Evolutionary conservation across 1,140 invertebrate species (phyloP), one percentile per base, ranked within the genome.

Genomic region (Dendrolimus kikuchii): DNA sequence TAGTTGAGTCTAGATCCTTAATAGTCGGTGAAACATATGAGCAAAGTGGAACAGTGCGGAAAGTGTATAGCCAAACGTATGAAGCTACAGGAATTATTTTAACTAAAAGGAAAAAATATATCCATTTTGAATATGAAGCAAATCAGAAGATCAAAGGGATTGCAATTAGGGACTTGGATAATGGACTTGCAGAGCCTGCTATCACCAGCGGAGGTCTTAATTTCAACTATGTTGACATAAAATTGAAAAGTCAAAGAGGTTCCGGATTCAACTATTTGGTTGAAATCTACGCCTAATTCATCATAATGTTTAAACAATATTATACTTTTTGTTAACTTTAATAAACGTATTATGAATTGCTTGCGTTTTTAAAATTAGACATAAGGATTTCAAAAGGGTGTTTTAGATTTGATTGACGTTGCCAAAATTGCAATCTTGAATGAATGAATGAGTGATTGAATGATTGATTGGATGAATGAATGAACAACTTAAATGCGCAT

Each of bases 241-340:
- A 70, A 43, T 51, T 83, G 43, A 81, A 75, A 55, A 75, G 75
- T 43, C 71, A 76, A 50, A 66, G 69, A 44, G 66, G 68, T 37
- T 63, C 72, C 40, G 80, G 79, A 7, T 72, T 69, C 45, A 76
- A 69, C 53, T 83, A 71, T 51, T 57, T 74, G 37, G 60, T 83
- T 46, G 80, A 83, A 57, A 66, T 83, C 44, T 86, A 56, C 42
- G 64, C 41, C 6, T 63, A 44, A 44, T 7, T 51, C 38, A 9
- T 46, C 23, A 45, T 45, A 46, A 42, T n/a, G 41, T 42, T 23
- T 23, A 23, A 23, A 23, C 23, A 23, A 23, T 23, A 23, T 23
- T 23, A 23, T 23, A 23, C 23, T 23, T 23, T 23, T 23, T 23
- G 23, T 23, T 23, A 23, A 23, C 23, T 23, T 23, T 23, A 23